Percentiles rank a stretch among this genome's conserved stretches.
These are phyloP conservation scores for Takifugu ocellatus DNA, from an alignment of 2,797 vertebrate species.

Conservation along the genomic window DNA sequence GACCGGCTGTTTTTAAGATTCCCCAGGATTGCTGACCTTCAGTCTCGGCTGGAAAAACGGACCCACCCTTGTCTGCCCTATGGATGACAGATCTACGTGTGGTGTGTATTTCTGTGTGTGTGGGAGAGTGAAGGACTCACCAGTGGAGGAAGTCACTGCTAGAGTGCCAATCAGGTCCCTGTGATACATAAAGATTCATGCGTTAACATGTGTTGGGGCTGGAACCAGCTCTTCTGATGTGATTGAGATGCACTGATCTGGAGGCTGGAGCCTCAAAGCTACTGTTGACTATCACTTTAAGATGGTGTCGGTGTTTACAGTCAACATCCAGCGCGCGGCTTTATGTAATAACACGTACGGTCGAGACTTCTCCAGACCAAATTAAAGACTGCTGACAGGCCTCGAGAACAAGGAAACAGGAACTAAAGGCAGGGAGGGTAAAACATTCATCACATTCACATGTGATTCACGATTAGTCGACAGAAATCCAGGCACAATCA, in stretches of 20 bases:
- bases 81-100: not conserved
- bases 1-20: constrained; percentile 36
- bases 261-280: not conserved
- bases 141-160: constrained; percentile 77
- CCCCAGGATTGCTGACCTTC: constrained; percentile 30
- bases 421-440: not conserved
- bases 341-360: not conserved
- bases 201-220: constrained; percentile 54
- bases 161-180: constrained; percentile 75
- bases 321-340: not conserved
- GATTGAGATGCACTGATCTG: not conserved
- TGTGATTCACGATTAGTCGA: constrained; percentile 12
- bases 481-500: constrained; percentile 33
- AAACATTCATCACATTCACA: constrained; percentile 14
- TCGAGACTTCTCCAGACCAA: not conserved
- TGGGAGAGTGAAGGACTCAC: constrained; percentile 63
- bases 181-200: constrained; percentile 70
- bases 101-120: not conserved
- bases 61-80: constrained; percentile 35
- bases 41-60: constrained; percentile 32
- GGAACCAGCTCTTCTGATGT: not conserved
- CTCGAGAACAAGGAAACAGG: not conserved
- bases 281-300: constrained; percentile 1
- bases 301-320: not conserved
- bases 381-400: not conserved